Evolutionary conservation across 2,888 invertebrate genomes (phyloP), one percentile per base, ranked within the genome.

Genomic region (Apoda limacodes): DNA sequence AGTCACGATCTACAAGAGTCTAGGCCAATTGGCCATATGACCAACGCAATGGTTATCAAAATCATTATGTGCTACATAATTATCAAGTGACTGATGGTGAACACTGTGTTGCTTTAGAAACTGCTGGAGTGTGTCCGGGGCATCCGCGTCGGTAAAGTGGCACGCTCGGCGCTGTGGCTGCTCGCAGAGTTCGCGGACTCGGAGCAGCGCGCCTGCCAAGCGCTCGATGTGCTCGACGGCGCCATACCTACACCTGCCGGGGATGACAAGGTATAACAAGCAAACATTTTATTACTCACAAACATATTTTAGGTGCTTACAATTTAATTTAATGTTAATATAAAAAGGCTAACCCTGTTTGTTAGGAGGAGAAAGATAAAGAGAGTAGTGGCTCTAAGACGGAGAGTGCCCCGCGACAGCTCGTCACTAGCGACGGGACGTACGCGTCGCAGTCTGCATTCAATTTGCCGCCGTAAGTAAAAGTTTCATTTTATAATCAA

Each of bases 371-470:
- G 29, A 47, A 59, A 7, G 58, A 59, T 13, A 27, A 38, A 3
- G 19, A n/a, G n/a, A n/a, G n/a, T n/a, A n/a, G n/a, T n/a, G n/a
- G n/a, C n/a, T 39, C 50, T 5, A 57, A 62, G 28, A 37, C 43
- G n/a, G 68, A 67, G 28, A 45, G 64, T 2, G 68, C 74, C 2
- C 64, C 72, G 12, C 83, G 88, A 17, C 90, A 88, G 50, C 75
- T 94, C 36, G 97, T 99, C 22, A 99, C 99, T 25, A 98, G 98
- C 19, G 99, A 99, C 82, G 99, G 99, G 11, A 98, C 98, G 0
- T 99, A 99, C 69, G 99, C 98, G 13, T 92, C 97, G 3, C 98
- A 99, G 74, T 97, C 97, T 43, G 98, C 96, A 22, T 96, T 98
- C 71, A 96, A 93, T 57, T 82, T 93, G 46, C 83, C 88, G 13